phyloP scores from a whole-genome alignment of 2,797 vertebrate genomes.

The Synanceia verrucosa region DNA sequence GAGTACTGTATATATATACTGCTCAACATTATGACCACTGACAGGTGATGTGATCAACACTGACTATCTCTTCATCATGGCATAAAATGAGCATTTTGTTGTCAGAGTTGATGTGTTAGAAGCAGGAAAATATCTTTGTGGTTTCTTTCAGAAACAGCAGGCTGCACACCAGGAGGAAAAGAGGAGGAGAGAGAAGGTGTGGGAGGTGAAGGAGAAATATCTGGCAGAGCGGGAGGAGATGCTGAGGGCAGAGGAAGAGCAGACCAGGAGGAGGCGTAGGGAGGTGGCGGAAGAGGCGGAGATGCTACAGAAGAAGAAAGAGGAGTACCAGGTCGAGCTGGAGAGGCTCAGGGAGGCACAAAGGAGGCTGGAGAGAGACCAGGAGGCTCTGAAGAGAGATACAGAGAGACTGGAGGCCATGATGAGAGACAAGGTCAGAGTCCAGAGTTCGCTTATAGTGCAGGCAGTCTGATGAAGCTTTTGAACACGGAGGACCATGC shows the following conservation, averaged over 20 bases:
- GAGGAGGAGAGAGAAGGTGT: conserved; percentile 81
- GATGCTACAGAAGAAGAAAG: conserved; percentile 82
- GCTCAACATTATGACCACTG: no score
- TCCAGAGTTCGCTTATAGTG: neutral
- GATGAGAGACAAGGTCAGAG: conserved; percentile 59
- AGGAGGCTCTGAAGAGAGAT: conserved; percentile 82
- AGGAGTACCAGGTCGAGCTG: conserved; percentile 86
- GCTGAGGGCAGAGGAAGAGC: conserved; percentile 80
- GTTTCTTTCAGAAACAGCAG: conserved; percentile 84
- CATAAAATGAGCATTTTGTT: no score
- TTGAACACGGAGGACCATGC: neutral
- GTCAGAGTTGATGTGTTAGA: no score
- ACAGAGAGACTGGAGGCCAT: conserved; percentile 74
- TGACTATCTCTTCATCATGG: no score
- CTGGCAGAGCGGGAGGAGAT: conserved; percentile 80
- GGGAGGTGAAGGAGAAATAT: conserved; percentile 83
- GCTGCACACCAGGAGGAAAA: conserved; percentile 87
- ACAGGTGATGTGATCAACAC: no score
- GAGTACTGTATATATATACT: no score
- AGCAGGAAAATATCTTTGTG: neutral
- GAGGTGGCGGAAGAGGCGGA: conserved; percentile 79
- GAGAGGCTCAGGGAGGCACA: conserved; percentile 84
- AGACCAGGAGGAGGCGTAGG: conserved; percentile 57
- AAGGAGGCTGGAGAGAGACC: conserved; percentile 86
- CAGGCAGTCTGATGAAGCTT: no score